Evolutionary conservation across 2,797 vertebrate genomes (phyloP), one percentile per base, ranked within the genome.

Genomic region (Sebastes itinus): DNA sequence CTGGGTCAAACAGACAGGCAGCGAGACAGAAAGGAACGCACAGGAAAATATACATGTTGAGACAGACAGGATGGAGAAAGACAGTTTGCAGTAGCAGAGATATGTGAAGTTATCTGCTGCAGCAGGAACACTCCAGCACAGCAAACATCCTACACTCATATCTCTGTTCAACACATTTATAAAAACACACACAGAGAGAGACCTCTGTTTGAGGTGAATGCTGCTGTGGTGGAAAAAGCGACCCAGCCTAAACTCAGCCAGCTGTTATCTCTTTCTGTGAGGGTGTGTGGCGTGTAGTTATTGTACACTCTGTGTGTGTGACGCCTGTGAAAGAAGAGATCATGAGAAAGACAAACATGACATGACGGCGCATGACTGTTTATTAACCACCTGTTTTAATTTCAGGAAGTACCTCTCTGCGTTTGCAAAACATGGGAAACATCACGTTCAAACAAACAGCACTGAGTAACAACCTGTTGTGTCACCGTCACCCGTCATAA

Each of bases 1-100:
- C 52, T 90, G 35, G 87, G 89, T 88, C 88, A 89, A 80, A 85
- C 72, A 58, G 68, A 61, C 63, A 76, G 64, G 16, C 65, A 55
- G 61, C 1, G 16, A 67, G 33, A 68, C 33, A 49, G 49, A 68
- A 18, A 32, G 27, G 6, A 16, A 28, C 66, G 23, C 35, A 63
- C 49, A 61, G 74, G 65, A 54, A 77, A 56, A 71, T 25, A 60
- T 10, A 55, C 10, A 65, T 13, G 6, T 46, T 35, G 67, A 84
- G 12, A 66, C 55, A 38, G 30, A 49, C 38, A 49, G 32, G 16
- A 62, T 0, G 61, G 55, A 62, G 20, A 55, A 30, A 73, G 32
- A 56, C 30, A 6, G 54, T 38, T 23, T 63, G 16, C 14, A 66
- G 70, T 25, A 55, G 66, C 56, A 28, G 56, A 64, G 27, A 73